These are phyloP conservation scores for Lagorchestes hirsutus DNA, from an alignment of 2,797 vertebrate species.

Conservation along the genomic window DNA sequence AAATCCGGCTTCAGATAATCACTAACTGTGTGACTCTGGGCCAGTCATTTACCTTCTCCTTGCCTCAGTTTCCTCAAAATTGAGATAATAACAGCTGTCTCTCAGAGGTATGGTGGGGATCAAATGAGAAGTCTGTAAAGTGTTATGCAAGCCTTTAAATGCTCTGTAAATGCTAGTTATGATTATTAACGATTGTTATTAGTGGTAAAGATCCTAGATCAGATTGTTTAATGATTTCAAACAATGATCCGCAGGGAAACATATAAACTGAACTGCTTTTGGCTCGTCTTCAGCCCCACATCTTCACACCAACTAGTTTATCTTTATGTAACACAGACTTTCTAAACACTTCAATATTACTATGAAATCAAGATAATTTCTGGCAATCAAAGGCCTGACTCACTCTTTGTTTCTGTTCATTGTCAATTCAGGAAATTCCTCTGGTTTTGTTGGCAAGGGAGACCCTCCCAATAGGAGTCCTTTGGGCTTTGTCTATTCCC, in stretches of 20 bases:
- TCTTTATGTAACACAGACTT: constrained; percentile 76
- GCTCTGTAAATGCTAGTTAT: background rate
- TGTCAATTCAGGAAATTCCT: constrained; percentile 85
- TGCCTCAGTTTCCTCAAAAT: background rate
- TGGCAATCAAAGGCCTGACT: constrained; percentile 81
- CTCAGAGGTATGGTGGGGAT: background rate
- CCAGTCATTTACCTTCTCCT: background rate
- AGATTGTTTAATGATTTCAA: background rate
- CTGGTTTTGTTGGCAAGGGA: constrained; percentile 80
- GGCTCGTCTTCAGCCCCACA: constrained; percentile 61
- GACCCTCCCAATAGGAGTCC: constrained; percentile 69
- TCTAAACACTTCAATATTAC: constrained; percentile 78
- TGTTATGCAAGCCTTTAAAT: background rate
- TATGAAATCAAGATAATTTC: constrained; percentile 82
- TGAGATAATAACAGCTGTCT: background rate
- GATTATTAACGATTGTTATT: background rate
- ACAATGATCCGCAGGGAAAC: accelerated
- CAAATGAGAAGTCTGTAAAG: background rate
- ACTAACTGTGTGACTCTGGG: background rate
- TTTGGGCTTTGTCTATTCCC: constrained; percentile 73
- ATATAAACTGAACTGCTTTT: background rate
- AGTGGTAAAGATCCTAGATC: background rate
- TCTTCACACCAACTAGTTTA: constrained; percentile 70
- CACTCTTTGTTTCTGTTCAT: constrained; percentile 82
- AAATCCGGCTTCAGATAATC: background rate